Percentiles rank a stretch among this genome's conserved stretches.
phyloP scores from a whole-genome alignment of 1,140 invertebrate genomes.

The Diachasmimorpha longicaudata region DNA sequence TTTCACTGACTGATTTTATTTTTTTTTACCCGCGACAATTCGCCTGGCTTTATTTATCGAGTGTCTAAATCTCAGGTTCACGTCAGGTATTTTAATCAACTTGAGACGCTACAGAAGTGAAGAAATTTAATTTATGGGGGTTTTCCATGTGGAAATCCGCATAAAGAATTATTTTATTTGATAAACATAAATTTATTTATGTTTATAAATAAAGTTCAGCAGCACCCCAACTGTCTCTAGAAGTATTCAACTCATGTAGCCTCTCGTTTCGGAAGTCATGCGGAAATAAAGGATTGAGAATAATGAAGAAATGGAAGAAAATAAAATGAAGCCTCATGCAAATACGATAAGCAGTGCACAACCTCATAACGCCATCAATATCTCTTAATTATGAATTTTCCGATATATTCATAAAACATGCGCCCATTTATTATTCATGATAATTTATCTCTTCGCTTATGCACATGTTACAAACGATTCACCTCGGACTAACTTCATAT shows the following conservation, averaged over 20 bases:
- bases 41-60: too few relatives aligned
- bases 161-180: too few relatives aligned
- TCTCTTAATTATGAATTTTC: background rate
- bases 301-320: background rate
- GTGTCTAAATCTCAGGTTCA: too few relatives aligned
- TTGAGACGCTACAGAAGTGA: background rate
- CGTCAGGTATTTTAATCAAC: background rate
- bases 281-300: background rate
- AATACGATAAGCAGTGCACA: constrained; percentile 10
- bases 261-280: background rate
- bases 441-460: constrained; percentile 25
- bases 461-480: constrained; percentile 42
- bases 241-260: too few relatives aligned
- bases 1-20: background rate
- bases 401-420: constrained; percentile 24
- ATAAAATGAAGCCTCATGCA: constrained; percentile 17
- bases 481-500: constrained; percentile 14
- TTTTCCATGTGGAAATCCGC: too few relatives aligned
- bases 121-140: background rate
- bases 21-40: too few relatives aligned
- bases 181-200: too few relatives aligned
- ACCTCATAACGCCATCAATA: constrained; percentile 1
- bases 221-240: too few relatives aligned
- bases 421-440: constrained; percentile 28
- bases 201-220: too few relatives aligned